Conservation (phyloP, 1,140 invertebrate species). For the Camponotus pennsylvanicus region DNA sequence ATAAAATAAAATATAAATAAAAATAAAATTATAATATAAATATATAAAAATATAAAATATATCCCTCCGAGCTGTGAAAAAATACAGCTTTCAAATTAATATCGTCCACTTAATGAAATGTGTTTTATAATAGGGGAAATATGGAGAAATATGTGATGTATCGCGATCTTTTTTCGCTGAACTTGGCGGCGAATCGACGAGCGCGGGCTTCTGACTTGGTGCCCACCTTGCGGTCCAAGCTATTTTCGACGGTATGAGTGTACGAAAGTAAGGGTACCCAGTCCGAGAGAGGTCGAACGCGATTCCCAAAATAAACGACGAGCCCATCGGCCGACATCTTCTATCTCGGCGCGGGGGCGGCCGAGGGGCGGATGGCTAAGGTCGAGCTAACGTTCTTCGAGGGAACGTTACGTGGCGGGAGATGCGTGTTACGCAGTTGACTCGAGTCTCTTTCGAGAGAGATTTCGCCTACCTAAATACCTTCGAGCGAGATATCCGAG, state of each 20-base stretch:
- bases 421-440: slow-evolving; percentile 23
- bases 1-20: no score
- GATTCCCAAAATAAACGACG: slow-evolving; percentile 74
- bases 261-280: slow-evolving; percentile 72
- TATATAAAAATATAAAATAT: no score
- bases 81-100: not conserved
- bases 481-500: not conserved
- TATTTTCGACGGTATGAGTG: slow-evolving; percentile 72
- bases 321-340: slow-evolving; percentile 72
- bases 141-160: not conserved
- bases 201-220: slow-evolving; percentile 61
- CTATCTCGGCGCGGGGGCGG: slow-evolving; percentile 37
- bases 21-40: no score
- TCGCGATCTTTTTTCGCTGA: slow-evolving; percentile 37
- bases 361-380: slow-evolving; percentile 45
- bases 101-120: not conserved
- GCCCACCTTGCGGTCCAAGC: slow-evolving; percentile 69
- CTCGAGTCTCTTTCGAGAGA: not conserved
- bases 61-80: not conserved
- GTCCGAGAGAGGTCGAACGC: slow-evolving; percentile 71
- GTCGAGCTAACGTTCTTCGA: slow-evolving; percentile 51
- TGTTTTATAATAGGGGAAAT: not conserved
- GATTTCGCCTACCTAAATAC: not conserved
- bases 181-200: slow-evolving; percentile 26
- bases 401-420: slow-evolving; percentile 47